Conservation (phyloP, 2,113 vertebrate genomes). For the Megaceryle torquata region DNA sequence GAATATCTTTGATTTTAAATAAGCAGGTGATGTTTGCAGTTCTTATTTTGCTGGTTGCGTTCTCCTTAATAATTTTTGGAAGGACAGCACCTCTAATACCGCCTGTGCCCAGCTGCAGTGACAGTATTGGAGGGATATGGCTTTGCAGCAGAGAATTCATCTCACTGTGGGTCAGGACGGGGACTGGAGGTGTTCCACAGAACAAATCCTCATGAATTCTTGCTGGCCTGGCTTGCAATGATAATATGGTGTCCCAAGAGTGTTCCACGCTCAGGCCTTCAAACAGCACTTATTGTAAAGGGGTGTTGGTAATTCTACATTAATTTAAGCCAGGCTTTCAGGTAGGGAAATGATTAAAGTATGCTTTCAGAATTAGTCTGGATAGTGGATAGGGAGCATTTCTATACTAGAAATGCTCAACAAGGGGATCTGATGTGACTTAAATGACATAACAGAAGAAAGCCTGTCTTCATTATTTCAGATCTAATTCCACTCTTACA, state of each 20-base stretch:
- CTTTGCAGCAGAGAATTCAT: background rate
- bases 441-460: background rate
- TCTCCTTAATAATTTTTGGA: background rate
- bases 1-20: background rate
- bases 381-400: background rate
- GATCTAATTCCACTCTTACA: background rate
- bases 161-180: background rate
- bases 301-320: background rate
- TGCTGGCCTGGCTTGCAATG: background rate
- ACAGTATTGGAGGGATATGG: background rate
- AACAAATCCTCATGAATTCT: background rate
- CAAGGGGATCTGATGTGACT: background rate
- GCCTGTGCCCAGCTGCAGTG: background rate
- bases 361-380: background rate
- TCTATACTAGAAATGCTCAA: background rate
- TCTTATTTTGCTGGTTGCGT: background rate
- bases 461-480: background rate
- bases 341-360: background rate
- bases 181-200: background rate
- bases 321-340: background rate
- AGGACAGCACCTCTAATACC: accelerated
- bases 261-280: background rate
- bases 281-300: background rate
- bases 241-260: background rate
- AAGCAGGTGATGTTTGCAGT: background rate